Evolutionary conservation across 2,888 invertebrate genomes (phyloP), one percentile per base, ranked within the genome.

Genomic region (Acleris holmiana): DNA sequence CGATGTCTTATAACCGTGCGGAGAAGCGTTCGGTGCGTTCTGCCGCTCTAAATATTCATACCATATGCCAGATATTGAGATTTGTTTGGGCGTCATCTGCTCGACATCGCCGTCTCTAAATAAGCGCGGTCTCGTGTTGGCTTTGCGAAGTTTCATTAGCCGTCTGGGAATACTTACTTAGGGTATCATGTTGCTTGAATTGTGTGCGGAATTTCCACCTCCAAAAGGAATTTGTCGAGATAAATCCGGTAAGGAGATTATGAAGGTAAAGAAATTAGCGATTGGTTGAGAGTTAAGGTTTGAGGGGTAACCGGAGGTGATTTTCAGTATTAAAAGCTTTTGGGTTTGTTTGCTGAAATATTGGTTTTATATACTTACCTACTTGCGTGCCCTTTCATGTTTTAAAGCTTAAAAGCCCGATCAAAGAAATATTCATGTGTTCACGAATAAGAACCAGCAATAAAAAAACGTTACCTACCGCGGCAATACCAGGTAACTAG

Each of bases 11-110:
- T 87, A 89, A 85, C 87, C 84, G 89, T 86, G 88, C 86, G 84
- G 85, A 88, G 90, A 84, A 88, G 84, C 86, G 85, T 81, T 84
- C 84, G 83, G 83, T 86, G 85, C 86, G 89, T 85, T 85, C 85
- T 86, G 85, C 77, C 84, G 86, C 82, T 91, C 90, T 90, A 88
- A 90, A 91, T 91, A 90, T 91, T 91, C 91, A 89, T 89, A 86
- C 86, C 90, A 88, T 88, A 91, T 86, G 90, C 85, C 82, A 86
- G 86, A 89, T 91, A 89, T 89, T 90, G 84, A 86, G 90, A 90
- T 91, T 91, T 90, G 90, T 90, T 90, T 86, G 79, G 84, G 89
- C 88, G 91, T 89, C 91, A 91, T 91, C 88, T 91, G 89, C 79
- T 86, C 87, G 83, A 84, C 86, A 87, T 86, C 82, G 85, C 81